Evolutionary conservation across 2,888 invertebrate genomes (phyloP).

Genomic region (Embidobia sp.): DNA sequence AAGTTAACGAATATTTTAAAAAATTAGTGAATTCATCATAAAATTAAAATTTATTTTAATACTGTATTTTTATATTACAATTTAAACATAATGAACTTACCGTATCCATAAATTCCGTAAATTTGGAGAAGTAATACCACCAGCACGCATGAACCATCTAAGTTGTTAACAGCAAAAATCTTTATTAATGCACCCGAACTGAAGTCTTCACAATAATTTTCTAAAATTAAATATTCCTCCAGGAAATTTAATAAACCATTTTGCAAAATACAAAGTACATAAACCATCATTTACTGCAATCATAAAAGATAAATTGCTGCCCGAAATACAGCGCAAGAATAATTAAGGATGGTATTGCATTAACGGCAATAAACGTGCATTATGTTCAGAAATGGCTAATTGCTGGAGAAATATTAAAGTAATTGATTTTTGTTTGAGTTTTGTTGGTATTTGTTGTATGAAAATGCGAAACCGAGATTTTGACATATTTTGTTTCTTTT

Average conservation of each 20-base stretch:
- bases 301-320: conserved; percentile 37
- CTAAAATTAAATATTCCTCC: conserved; percentile 43
- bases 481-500: background rate
- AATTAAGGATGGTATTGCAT: conserved; percentile 40
- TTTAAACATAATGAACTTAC: no score
- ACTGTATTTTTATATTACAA: no score
- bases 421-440: conserved; percentile 42
- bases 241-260: conserved; percentile 22
- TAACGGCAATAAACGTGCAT: conserved; percentile 22
- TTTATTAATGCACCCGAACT: conserved; percentile 16
- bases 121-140: conserved; percentile 98
- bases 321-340: conserved; percentile 20
- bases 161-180: conserved; percentile 42
- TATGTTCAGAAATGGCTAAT: conserved; percentile 16
- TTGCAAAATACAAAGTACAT: conserved; percentile 22
- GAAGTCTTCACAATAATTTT: conserved; percentile 14
- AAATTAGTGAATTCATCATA: no score
- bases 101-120: conserved; percentile 97
- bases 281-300: conserved; percentile 30
- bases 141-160: conserved; percentile 97
- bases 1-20: no score
- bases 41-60: no score
- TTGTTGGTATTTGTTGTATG: conserved; percentile 36
- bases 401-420: conserved; percentile 40
- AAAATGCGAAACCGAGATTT: conserved; percentile 21